Base-by-base conservation (phyloP, 2,888 invertebrate genomes). In the Philereme transversata region DNA sequence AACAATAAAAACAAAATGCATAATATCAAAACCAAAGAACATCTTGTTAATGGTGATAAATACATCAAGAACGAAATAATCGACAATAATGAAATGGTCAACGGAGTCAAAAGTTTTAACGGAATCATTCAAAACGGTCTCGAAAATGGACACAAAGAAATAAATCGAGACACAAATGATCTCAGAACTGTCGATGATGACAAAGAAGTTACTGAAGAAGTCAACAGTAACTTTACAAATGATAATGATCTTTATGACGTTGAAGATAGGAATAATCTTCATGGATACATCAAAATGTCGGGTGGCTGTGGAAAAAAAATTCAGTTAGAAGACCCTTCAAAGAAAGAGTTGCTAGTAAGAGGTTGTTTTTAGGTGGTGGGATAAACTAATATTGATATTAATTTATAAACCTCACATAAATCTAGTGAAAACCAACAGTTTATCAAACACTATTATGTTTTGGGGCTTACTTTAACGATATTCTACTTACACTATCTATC, bases 261-360 rank as follows among this genome's bases (percentile, higher is more conserved):
- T 45, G 77, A 73, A 47, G 78, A 76, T 51, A 73, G 72, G 50
- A 71, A 74, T 5, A 64, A 76, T 5, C 80, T 90, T 3, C 86
- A 88, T 50, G 90, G 90, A n/a, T 90, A 90, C 55, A 74, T 82
- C 56, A 84, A 85, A 64, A 87, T 86, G 48, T 75, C 88, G 4
- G 73, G 82, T 0, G 88, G 88, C 0, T 91, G 90, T 67, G 82
- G 82, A 8, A 69, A 85, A 36, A 74, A 81, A 35, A 88, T 91
- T 62, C 88, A 92, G 47, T 63, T 91, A 22, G 91, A 92, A 68
- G 84, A 91, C 71, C 86, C 87, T 1, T 67, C 84, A 62, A 90
- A 90, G 54, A 90, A 82, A 62, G 92, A 92, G 54, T 59, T 78
- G 6, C 76, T 91, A 57, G 91, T 92, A 88, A 83, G 90, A 71